A percentile compares a stretch with the other conserved stretches of the same genome.
These are phyloP conservation scores for Zaprionus lineosus DNA, from an alignment of 2,888 invertebrate genomes.

Conservation along the genomic window DNA sequence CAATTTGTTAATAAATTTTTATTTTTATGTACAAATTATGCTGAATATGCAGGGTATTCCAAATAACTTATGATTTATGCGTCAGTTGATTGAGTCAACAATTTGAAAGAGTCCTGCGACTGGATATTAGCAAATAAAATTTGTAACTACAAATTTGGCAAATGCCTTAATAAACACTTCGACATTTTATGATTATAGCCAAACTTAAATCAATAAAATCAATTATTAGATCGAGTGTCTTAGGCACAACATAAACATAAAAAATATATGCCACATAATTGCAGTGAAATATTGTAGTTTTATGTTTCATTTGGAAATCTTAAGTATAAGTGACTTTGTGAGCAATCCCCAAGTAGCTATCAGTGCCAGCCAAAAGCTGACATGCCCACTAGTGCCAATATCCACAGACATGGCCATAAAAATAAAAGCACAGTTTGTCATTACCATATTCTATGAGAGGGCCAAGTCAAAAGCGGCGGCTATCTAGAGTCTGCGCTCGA, in stretches of 20 bases:
- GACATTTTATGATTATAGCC: too few species aligned
- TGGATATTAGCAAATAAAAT: constrained; percentile 45
- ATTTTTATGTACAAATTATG: constrained; percentile 71
- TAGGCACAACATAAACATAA: too few species aligned
- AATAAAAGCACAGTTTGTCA: constrained; percentile 61
- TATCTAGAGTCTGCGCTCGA: constrained; percentile 26
- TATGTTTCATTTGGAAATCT: too few species aligned
- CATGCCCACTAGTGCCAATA: constrained; percentile 68
- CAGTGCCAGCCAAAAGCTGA: constrained; percentile 32
- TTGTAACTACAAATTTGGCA: neutral
- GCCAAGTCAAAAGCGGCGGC: constrained; percentile 4
- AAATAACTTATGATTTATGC: constrained; percentile 73
- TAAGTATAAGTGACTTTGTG: too few species aligned
- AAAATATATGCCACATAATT: too few species aligned
- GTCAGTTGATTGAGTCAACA: constrained; percentile 55
- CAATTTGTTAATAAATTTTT: constrained; percentile 58
- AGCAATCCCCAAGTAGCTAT: too few species aligned
- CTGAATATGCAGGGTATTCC: constrained; percentile 57
- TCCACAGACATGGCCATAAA: constrained; percentile 62
- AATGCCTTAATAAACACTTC: too few species aligned
- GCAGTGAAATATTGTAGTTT: too few species aligned
- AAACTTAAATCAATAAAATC: too few species aligned
- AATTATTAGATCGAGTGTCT: too few species aligned
- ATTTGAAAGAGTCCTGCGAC: constrained; percentile 31
- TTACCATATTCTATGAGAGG: constrained; percentile 62